These are phyloP conservation scores for Percina caprodes DNA, from an alignment of 2,113 vertebrate genomes.

Conservation along the genomic window DNA sequence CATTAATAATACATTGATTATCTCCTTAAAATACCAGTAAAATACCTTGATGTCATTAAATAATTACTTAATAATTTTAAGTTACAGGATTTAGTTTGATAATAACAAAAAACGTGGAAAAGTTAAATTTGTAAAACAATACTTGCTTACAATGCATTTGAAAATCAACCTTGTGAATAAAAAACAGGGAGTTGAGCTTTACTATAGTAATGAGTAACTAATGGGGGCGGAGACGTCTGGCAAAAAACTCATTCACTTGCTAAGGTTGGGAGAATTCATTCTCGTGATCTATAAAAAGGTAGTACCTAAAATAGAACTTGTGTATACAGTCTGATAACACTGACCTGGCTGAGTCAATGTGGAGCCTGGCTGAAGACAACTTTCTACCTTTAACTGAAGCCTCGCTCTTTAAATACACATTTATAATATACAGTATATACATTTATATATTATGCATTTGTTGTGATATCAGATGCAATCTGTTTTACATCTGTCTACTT, in stretches of 20 bases:
- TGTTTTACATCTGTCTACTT: neutral
- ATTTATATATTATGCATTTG: neutral
- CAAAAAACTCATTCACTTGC: neutral
- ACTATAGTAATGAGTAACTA: constrained; percentile 40
- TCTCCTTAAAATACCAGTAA: neutral
- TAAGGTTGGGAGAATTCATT: neutral
- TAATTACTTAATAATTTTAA: neutral
- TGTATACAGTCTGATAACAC: fast-evolving
- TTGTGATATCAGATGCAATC: neutral
- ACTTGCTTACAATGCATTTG: neutral
- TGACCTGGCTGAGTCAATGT: neutral
- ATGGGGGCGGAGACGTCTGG: neutral
- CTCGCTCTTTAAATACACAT: neutral
- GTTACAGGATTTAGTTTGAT: neutral
- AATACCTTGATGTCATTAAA: neutral
- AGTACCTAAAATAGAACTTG: neutral
- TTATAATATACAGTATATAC: too few species aligned
- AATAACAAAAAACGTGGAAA: neutral
- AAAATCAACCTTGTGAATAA: neutral
- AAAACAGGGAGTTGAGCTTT: neutral
- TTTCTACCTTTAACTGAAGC: neutral
- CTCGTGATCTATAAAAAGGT: neutral
- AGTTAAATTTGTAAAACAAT: neutral
- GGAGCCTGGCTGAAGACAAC: neutral
- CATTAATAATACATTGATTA: neutral